Conservation (phyloP, 2,888 invertebrate species). For the Drosophila phalerata region DNA sequence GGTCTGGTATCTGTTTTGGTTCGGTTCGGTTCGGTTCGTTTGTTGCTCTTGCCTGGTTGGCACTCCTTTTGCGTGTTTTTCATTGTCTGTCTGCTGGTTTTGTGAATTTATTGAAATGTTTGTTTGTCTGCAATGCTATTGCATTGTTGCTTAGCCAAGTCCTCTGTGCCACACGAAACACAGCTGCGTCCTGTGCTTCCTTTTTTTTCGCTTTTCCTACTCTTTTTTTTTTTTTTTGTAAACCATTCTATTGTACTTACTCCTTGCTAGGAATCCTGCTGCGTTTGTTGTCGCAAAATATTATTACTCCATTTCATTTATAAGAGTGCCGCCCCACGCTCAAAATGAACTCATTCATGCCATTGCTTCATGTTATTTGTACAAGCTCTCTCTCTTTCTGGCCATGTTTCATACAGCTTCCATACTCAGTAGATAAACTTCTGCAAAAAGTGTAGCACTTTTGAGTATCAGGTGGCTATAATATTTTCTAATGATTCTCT, state of each 20-base stretch:
- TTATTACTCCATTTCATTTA: conserved; percentile 83
- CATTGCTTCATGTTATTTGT: conserved; percentile 39
- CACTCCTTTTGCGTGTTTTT: conserved; percentile 80
- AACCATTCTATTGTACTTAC: conserved; percentile 40
- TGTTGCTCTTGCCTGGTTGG: conserved; percentile 39
- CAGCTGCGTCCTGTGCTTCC: conserved; percentile 42
- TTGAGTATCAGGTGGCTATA: background rate
- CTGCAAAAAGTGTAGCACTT: background rate
- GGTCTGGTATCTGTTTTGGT: conserved; percentile 61
- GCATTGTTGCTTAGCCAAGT: conserved; percentile 61
- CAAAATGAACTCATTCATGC: background rate
- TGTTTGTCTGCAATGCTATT: conserved; percentile 72
- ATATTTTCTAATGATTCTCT: too few species aligned
- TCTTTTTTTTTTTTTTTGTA: conserved; percentile 16
- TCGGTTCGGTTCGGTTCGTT: conserved; percentile 28
- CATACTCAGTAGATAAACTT: conserved; percentile 21
- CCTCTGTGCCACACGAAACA: conserved; percentile 27
- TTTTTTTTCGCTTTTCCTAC: conserved; percentile 18
- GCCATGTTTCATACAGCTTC: conserved; percentile 20
- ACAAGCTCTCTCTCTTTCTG: conserved; percentile 23
- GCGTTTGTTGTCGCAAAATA: conserved; percentile 79
- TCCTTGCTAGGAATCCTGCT: conserved; percentile 22
- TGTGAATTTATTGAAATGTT: conserved; percentile 80
- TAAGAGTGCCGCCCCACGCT: conserved; percentile 66
- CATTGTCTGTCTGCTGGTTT: conserved; percentile 68